Evolutionary conservation across 2,888 invertebrate species (phyloP).

Genomic region (Tetragonula carbonaria): DNA sequence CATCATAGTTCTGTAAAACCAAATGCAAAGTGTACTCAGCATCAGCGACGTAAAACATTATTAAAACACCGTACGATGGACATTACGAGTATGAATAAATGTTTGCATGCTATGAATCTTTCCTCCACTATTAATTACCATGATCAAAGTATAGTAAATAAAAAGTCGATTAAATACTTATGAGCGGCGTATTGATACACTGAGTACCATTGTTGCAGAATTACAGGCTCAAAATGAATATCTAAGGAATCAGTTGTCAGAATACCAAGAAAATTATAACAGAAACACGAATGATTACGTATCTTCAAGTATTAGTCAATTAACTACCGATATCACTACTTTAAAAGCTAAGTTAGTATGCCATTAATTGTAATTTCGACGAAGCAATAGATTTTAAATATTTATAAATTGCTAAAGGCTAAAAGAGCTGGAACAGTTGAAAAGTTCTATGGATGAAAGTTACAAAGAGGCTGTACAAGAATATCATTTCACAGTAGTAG

Average conservation of each 20-base stretch:
- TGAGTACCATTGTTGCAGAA: constrained; percentile 64
- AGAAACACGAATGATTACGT: constrained; percentile 49
- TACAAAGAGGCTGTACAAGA: constrained; percentile 69
- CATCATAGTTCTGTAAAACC: constrained; percentile 44
- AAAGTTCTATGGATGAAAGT: constrained; percentile 66
- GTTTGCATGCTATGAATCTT: constrained; percentile 9
- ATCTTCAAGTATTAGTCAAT: constrained; percentile 55
- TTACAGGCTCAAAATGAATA: constrained; percentile 69
- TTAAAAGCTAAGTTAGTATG: constrained; percentile 68
- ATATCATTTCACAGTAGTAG: constrained; percentile 66
- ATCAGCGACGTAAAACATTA: constrained; percentile 20
- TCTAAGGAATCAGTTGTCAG: constrained; percentile 59
- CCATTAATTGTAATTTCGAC: not conserved
- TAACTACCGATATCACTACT: constrained; percentile 62
- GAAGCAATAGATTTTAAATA: not conserved
- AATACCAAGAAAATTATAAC: constrained; percentile 42
- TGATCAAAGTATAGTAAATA: constrained; percentile 21
- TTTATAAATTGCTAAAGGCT: constrained; percentile 62
- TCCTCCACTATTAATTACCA: constrained; percentile 21
- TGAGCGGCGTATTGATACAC: constrained; percentile 60
- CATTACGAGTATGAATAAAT: constrained; percentile 22
- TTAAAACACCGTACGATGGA: constrained; percentile 24
- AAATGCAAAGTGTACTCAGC: constrained; percentile 40
- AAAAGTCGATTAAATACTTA: constrained; percentile 34
- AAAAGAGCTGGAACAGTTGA: constrained; percentile 68